Percentiles rank a stretch among this genome's conserved stretches.
phyloP scores from a whole-genome alignment of 2,797 vertebrate genomes.

The Characodon lateralis region DNA sequence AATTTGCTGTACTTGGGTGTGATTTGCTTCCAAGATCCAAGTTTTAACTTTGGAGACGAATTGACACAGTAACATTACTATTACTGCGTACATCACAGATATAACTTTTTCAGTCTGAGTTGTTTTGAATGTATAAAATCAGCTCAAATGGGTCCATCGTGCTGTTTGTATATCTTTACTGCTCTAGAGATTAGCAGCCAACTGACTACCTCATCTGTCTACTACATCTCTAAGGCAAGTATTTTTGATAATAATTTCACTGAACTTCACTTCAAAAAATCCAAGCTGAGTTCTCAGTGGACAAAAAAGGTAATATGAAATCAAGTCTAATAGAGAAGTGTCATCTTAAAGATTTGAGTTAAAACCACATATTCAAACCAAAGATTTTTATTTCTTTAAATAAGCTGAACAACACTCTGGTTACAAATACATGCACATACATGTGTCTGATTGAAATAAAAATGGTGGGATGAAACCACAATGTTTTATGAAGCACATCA shows the following conservation, averaged over 20 bases:
- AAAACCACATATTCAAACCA: not conserved
- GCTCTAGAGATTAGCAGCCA: no score
- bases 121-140: not conserved
- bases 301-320: not conserved
- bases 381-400: not conserved
- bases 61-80: no score
- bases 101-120: not conserved
- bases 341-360: not conserved
- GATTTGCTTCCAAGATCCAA: no score
- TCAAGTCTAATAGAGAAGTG: not conserved
- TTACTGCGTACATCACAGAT: not conserved
- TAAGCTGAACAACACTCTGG: not conserved
- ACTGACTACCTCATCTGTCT: not conserved
- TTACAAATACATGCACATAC: not conserved
- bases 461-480: conserved; percentile 18
- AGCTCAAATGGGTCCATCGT: no score
- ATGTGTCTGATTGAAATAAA: not conserved
- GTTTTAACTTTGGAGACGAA: no score
- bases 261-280: not conserved
- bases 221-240: not conserved
- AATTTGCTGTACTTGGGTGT: no score
- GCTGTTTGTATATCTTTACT: no score
- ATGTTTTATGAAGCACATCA: conserved; percentile 14
- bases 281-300: not conserved
- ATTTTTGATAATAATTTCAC: not conserved